A percentile compares a stretch with the other conserved stretches of the same genome.
Conservation (phyloP, 2,888 invertebrate species). For the Dicycla oo region DNA sequence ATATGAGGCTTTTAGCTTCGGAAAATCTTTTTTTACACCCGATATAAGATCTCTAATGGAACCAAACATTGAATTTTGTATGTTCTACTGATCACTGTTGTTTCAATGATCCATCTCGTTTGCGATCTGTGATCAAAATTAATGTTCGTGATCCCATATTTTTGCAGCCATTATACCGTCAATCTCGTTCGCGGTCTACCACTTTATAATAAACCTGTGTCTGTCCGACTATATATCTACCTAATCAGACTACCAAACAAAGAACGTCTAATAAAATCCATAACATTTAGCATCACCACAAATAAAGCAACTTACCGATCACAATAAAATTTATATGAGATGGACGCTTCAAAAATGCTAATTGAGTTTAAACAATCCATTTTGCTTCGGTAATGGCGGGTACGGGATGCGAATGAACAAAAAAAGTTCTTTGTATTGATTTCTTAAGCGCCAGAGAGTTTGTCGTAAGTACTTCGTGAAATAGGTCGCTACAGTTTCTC, state of each 20-base stretch:
- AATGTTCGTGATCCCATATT: not conserved
- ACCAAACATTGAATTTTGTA: no score
- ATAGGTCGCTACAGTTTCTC: constrained; percentile 58
- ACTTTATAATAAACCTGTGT: not conserved
- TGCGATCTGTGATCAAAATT: not conserved
- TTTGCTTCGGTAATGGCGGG: constrained; percentile 61
- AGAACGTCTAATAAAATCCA: constrained; percentile 27
- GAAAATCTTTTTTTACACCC: no score
- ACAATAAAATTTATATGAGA: constrained; percentile 51
- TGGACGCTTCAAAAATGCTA: constrained; percentile 61
- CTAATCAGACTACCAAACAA: constrained; percentile 4
- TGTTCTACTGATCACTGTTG: no score
- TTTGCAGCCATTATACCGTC: not conserved
- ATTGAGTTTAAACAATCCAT: constrained; percentile 65
- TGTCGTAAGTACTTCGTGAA: constrained; percentile 53
- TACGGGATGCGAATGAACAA: constrained; percentile 64
- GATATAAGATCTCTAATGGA: no score
- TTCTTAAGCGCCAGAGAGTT: constrained; percentile 57
- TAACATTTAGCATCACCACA: constrained; percentile 34
- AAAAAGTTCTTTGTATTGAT: constrained; percentile 65
- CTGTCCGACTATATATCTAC: not conserved
- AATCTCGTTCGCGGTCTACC: not conserved
- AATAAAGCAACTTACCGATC: constrained; percentile 47
- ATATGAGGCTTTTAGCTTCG: no score
- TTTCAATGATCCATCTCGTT: not conserved